Percentiles rank a stretch among this genome's conserved stretches.
These are phyloP conservation scores for Spondyliosoma cantharus DNA, from an alignment of 2,797 vertebrate genomes.

Conservation along the genomic window DNA sequence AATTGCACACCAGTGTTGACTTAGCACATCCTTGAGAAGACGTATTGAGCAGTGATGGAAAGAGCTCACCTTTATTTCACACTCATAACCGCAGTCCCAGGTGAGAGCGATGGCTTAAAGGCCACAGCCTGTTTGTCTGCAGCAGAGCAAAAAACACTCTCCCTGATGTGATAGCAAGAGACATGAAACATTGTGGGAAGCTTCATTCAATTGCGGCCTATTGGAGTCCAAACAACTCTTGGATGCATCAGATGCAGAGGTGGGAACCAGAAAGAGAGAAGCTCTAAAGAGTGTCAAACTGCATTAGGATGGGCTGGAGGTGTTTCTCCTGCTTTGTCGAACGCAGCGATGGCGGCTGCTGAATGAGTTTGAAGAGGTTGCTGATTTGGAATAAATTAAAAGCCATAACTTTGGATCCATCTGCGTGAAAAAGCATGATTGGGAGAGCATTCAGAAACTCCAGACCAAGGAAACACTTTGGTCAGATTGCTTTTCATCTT, in stretches of 20 bases:
- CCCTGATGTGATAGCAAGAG: conserved; percentile 63
- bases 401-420: conserved; percentile 20
- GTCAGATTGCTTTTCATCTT: conserved; percentile 42
- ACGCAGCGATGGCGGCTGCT: conserved; percentile 17
- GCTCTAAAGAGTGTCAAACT: conserved; percentile 47
- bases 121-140: conserved; percentile 51
- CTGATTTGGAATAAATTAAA: conserved; percentile 36
- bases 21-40: conserved; percentile 37
- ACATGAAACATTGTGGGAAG: conserved; percentile 66
- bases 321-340: conserved; percentile 37
- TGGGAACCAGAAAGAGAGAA: conserved; percentile 25
- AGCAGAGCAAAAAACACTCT: conserved; percentile 65
- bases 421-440: conserved; percentile 15
- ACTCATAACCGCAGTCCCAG: conserved; percentile 36
- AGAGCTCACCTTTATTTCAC: conserved; percentile 55
- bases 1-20: conserved; percentile 27
- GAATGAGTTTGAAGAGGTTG: conserved; percentile 29
- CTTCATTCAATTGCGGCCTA: conserved; percentile 60
- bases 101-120: conserved; percentile 60
- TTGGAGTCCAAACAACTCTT: conserved; percentile 69
- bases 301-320: conserved; percentile 37
- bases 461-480: conserved; percentile 29
- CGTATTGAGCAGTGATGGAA: conserved; percentile 21
- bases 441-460: conserved; percentile 13
- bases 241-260: conserved; percentile 56